These are phyloP conservation scores for Alethe diademata DNA, from an alignment of 2,113 vertebrate genomes.

Conservation along the genomic window DNA sequence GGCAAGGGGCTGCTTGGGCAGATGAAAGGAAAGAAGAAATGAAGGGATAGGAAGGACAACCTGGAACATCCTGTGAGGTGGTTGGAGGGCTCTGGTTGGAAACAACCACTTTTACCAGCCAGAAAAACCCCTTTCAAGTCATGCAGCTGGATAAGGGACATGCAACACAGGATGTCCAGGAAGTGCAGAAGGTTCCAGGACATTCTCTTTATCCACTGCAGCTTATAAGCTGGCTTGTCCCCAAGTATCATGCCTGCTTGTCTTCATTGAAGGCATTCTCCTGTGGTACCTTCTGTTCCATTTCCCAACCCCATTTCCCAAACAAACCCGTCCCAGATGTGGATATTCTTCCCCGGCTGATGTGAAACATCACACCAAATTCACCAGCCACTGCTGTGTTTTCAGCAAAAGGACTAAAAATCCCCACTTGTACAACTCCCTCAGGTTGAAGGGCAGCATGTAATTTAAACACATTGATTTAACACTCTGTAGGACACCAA, in stretches of 20 bases:
- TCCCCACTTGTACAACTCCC: neutral
- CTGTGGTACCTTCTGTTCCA: neutral
- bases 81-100: neutral
- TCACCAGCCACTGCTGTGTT: neutral
- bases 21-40: neutral
- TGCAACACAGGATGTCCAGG: neutral
- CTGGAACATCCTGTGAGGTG: neutral
- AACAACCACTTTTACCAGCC: neutral
- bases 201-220: neutral
- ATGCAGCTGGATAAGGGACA: neutral
- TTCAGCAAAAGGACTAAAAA: neutral
- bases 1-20: neutral
- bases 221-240: neutral
- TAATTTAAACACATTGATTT: neutral
- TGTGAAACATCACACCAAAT: neutral
- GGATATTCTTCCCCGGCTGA: neutral
- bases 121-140: neutral
- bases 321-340: accelerated
- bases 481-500: accelerated
- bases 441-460: neutral
- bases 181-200: neutral
- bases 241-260: neutral
- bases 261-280: neutral
- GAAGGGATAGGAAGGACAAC: neutral
- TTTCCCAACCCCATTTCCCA: neutral